Evolutionary conservation across 1,140 invertebrate genomes (phyloP).

Genomic region (Lasioglossum baleicum): DNA sequence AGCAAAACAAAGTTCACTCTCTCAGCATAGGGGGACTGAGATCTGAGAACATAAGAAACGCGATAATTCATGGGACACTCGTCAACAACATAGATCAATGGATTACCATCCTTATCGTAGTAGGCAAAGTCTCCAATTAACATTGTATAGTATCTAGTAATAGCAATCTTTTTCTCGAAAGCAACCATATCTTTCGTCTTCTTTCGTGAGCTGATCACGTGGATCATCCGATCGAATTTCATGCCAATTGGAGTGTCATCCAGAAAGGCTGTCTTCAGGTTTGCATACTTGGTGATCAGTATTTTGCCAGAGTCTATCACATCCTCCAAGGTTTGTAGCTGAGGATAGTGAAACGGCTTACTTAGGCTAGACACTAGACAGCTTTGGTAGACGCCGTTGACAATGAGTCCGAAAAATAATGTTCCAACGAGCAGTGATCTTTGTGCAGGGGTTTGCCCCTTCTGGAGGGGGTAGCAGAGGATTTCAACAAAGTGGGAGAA

Average conservation of each 20-base stretch:
- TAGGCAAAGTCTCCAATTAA: slow-evolving; percentile 45
- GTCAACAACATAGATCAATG: slow-evolving; percentile 59
- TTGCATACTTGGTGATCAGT: slow-evolving; percentile 65
- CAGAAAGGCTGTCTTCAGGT: slow-evolving; percentile 56
- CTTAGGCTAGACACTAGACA: slow-evolving; percentile 60
- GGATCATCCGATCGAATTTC: slow-evolving; percentile 14
- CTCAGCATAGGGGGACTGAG: slow-evolving; percentile 53
- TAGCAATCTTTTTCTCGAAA: background rate
- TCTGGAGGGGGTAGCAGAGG: slow-evolving; percentile 43
- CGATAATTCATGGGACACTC: slow-evolving; percentile 59
- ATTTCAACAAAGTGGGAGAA: slow-evolving; percentile 37
- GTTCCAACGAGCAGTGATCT: slow-evolving; percentile 49
- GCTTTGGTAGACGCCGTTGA: slow-evolving; percentile 62
- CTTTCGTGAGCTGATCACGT: slow-evolving; percentile 4
- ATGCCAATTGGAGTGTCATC: slow-evolving; percentile 26
- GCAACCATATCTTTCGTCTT: slow-evolving; percentile 32
- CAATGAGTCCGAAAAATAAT: slow-evolving; percentile 55
- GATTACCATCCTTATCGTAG: slow-evolving; percentile 55
- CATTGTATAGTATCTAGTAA: slow-evolving; percentile 30
- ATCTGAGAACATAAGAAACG: slow-evolving; percentile 56
- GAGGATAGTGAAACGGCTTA: slow-evolving; percentile 58
- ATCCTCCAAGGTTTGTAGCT: slow-evolving; percentile 59
- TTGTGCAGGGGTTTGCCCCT: slow-evolving; percentile 24
- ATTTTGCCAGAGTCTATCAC: slow-evolving; percentile 53
- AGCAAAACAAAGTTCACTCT: slow-evolving; percentile 59